Percentiles rank a stretch among this genome's conserved stretches.
Conservation (phyloP, 2,797 vertebrate genomes). For the Myotis planiceps region DNA sequence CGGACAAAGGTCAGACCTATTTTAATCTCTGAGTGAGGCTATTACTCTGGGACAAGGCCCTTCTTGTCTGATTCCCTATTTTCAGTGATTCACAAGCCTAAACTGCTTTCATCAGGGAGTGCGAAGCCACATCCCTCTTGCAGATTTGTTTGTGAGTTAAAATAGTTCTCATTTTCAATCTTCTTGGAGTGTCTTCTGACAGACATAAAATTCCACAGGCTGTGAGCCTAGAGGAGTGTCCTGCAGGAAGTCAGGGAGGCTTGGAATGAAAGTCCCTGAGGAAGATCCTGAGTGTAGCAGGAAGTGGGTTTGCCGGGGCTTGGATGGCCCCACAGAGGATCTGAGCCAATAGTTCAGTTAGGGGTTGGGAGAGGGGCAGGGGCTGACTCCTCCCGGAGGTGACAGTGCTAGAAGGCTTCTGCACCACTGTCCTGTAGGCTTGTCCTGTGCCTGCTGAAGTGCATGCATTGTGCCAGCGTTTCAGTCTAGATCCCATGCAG, state of each 20-base stretch:
- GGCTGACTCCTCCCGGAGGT: not conserved
- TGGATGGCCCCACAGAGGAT: not conserved
- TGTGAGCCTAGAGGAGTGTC: not conserved
- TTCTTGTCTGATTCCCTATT: constrained; percentile 75
- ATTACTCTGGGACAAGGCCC: constrained; percentile 71
- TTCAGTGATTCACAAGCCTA: constrained; percentile 72
- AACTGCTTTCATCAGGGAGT: constrained; percentile 69
- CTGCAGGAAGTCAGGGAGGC: not conserved
- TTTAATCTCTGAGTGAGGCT: constrained; percentile 74
- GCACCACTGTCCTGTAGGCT: rapidly evolving
- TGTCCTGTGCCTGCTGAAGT: not conserved
- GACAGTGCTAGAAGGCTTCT: not conserved
- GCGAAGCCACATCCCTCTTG: constrained; percentile 36
- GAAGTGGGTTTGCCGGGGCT: not conserved
- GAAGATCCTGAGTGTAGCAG: not conserved
- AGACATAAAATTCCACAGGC: constrained; percentile 12
- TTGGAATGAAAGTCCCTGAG: constrained; percentile 10
- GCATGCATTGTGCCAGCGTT: rapidly evolving
- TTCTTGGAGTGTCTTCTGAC: constrained; percentile 37
- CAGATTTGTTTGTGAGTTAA: constrained; percentile 65
- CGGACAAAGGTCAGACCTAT: constrained; percentile 77
- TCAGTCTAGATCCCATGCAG: too few species aligned
- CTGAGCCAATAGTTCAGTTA: not conserved
- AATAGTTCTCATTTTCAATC: constrained; percentile 46
- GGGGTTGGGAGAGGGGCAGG: not conserved